A percentile compares a stretch with the other conserved stretches of the same genome.
Conservation (phyloP, 2,888 invertebrate genomes). For the Acleris cristana region DNA sequence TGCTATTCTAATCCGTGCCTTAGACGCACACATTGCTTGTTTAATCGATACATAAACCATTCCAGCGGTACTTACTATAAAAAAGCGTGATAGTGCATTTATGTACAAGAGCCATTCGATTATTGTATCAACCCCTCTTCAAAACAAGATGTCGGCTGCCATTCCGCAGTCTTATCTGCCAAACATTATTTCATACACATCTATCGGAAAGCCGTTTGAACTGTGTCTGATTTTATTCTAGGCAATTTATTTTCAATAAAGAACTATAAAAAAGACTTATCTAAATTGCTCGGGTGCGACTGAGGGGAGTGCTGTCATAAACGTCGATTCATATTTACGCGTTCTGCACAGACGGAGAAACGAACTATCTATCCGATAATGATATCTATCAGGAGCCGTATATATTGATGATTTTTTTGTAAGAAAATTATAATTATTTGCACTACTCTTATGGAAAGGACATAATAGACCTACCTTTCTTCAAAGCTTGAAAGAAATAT, state of each 20-base stretch:
- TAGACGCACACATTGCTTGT: too few relatives aligned
- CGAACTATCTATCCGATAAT: conserved; percentile 3
- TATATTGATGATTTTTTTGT: too few relatives aligned
- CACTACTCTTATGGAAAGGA: too few relatives aligned
- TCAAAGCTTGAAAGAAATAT: too few relatives aligned
- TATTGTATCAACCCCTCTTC: conserved; percentile 20
- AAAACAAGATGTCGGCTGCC: conserved; percentile 34
- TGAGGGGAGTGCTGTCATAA: conserved; percentile 76
- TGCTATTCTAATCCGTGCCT: too few relatives aligned
- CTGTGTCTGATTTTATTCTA: conserved; percentile 82
- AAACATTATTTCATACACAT: conserved; percentile 81
- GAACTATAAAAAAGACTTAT: conserved; percentile 84
- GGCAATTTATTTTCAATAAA: conserved; percentile 85
- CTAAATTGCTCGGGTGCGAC: conserved; percentile 77
- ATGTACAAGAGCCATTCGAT: not conserved
- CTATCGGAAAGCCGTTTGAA: conserved; percentile 82
- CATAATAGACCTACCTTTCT: too few relatives aligned
- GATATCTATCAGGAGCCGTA: too few relatives aligned
- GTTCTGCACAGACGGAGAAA: conserved; percentile 58
- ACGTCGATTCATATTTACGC: conserved; percentile 78
- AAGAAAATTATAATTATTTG: too few relatives aligned
- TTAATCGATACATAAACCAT: too few relatives aligned
- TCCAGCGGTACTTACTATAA: too few relatives aligned
- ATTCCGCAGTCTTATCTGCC: conserved; percentile 64
- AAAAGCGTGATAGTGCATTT: not conserved